Percentiles rank a stretch among this genome's conserved stretches.
phyloP scores from a whole-genome alignment of 2,888 invertebrate genomes.

The Melanargia galathea region DNA sequence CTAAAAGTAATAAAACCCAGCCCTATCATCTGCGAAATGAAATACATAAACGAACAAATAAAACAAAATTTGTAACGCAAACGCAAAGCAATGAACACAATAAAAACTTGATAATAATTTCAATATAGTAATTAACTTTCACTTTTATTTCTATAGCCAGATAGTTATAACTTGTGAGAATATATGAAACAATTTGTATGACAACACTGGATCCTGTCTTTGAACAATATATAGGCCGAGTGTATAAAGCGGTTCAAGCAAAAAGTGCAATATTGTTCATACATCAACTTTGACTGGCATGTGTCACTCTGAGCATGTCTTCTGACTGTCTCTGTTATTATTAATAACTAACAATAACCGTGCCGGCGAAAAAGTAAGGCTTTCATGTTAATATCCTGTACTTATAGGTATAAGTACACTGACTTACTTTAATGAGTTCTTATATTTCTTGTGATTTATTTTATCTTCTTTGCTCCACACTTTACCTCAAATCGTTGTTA shows the following conservation, averaged over 20 bases:
- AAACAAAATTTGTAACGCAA: background rate
- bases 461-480: background rate
- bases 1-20: background rate
- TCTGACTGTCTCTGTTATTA: slow-evolving; percentile 2
- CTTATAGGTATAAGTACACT: background rate
- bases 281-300: slow-evolving; percentile 30
- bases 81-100: background rate
- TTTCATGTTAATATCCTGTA: slow-evolving; percentile 1
- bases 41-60: background rate
- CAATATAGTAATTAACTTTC: slow-evolving; percentile 2
- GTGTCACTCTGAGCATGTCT: slow-evolving; percentile 18
- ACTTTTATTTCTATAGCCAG: background rate
- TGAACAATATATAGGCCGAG: background rate
- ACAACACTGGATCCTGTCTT: slow-evolving; percentile 7
- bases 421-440: background rate
- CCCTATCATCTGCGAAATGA: background rate
- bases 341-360: background rate
- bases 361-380: background rate
- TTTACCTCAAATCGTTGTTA: too few species aligned
- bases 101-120: background rate
- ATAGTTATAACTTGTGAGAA: background rate
- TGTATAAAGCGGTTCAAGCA: background rate
- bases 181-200: slow-evolving; percentile 7
- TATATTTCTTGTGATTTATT: background rate
- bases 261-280: slow-evolving; percentile 3